Evolutionary conservation across 2,888 invertebrate genomes (phyloP), one percentile per base, ranked within the genome.

Genomic region (Chymomyza fuscimana): DNA sequence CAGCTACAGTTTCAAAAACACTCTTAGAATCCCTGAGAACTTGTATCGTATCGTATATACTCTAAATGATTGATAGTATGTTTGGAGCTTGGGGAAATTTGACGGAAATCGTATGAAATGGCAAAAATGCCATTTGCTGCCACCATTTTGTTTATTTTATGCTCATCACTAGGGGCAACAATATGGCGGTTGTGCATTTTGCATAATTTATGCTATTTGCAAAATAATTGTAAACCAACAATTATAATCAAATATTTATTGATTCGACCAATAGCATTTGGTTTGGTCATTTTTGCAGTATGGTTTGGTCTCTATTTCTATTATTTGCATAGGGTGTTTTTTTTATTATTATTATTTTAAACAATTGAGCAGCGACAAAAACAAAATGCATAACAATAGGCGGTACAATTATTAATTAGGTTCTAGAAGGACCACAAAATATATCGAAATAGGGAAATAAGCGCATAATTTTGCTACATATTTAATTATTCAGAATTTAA

Each of bases 181-280:
- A 46, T 46, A 12, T 46, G 40, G 60, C 73, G 19, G 67, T 67
- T 64, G 29, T 74, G 15, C 60, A 54, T 36, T 65, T 4, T 46
- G 40, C 54, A 74, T 69, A 74, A 74, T 74, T 74, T 62, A 46
- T 22, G 52, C n/a, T n/a, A 46, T 46, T 46, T 46, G 4, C 40
- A 46, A 46, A 46, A 22, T 61, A 61, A 62, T 67, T 61, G 56
- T 10, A 66, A 65, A 52, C 12, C 19, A 58, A 66, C 52, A 66
- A 32, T 60, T 32, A 50, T 36, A 67, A 40, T 67, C 61, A 62
- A 19, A 67, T 67, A 79, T 82, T 86, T 82, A 86, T 82, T 79
- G 79, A 80, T 86, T 78, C 62, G 69, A 56, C 72, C 74, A 74
- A 76, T 80, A 78, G 73, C 79, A 78, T 67, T 72, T 67, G 64